Conservation (phyloP, 2,888 invertebrate genomes). For the Acholoe squamosa region DNA sequence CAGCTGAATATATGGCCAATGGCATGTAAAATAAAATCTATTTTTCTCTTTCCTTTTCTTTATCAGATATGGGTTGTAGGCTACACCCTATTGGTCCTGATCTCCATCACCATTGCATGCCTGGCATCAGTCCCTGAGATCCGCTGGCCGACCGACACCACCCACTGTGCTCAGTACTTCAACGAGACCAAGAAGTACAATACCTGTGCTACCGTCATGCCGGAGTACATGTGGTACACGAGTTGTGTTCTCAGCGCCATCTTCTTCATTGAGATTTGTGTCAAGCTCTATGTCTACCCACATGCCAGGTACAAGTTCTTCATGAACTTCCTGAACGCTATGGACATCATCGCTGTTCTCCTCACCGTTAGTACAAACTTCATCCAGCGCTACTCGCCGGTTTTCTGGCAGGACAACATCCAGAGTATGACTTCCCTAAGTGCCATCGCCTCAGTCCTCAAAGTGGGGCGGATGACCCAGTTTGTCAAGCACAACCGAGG, state of each 20-base stretch:
- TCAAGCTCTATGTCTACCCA: constrained; percentile 8
- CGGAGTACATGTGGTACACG: constrained; percentile 1
- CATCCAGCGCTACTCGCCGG: neutral
- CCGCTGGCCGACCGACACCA: neutral
- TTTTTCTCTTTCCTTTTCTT: neutral
- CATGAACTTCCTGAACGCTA: constrained; percentile 6
- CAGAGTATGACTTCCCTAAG: neutral
- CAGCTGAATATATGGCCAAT: too few relatives aligned
- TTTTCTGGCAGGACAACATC: constrained; percentile 19
- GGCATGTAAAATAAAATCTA: too few relatives aligned
- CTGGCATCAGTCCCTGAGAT: constrained; percentile 12
- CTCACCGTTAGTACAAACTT: constrained; percentile 16
- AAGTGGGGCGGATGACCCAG: constrained; percentile 13
- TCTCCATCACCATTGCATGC: constrained; percentile 45
- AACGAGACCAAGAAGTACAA: constrained; percentile 2
- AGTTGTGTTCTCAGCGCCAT: constrained; percentile 19
- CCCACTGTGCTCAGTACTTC: neutral
- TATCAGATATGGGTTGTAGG: constrained; percentile 22
- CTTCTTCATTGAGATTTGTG: constrained; percentile 21
- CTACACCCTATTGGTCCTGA: constrained; percentile 20
- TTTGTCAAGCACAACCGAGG: constrained; percentile 8
- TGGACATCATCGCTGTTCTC: constrained; percentile 14
- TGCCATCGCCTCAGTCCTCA: constrained; percentile 17
- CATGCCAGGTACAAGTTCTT: neutral
- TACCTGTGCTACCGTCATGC: constrained; percentile 31